Conservation (phyloP, 2,113 vertebrate species). For the Aptenodytes forsteri region DNA sequence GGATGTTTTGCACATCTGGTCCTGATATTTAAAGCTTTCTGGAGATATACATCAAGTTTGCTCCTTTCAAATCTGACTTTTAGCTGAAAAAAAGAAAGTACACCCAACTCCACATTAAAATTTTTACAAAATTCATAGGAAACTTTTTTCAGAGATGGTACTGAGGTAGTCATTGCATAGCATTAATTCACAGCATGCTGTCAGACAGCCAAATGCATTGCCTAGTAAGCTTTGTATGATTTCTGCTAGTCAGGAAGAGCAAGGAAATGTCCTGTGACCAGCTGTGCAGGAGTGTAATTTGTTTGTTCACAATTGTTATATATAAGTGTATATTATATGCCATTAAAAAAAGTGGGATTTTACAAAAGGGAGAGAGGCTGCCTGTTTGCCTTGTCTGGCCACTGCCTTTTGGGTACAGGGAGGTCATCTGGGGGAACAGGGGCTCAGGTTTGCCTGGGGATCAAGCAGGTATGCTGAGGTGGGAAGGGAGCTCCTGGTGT, state of each 20-base stretch:
- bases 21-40: background rate
- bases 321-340: background rate
- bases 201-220: background rate
- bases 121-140: background rate
- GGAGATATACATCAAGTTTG: background rate
- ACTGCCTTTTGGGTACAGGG: background rate
- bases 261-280: background rate
- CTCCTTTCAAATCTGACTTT: constrained; percentile 21
- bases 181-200: background rate
- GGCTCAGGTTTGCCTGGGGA: background rate
- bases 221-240: background rate
- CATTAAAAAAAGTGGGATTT: background rate
- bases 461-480: background rate
- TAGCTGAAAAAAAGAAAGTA: background rate
- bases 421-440: background rate
- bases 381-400: background rate
- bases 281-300: background rate
- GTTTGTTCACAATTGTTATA: background rate
- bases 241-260: background rate
- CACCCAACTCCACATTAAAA: background rate
- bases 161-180: background rate
- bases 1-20: background rate
- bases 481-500: background rate
- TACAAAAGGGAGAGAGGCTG: background rate
- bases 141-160: background rate